A percentile compares a stretch with the other conserved stretches of the same genome.
These are phyloP conservation scores for Sminthurinus signatus DNA, from an alignment of 1,140 invertebrate species.

Conservation along the genomic window DNA sequence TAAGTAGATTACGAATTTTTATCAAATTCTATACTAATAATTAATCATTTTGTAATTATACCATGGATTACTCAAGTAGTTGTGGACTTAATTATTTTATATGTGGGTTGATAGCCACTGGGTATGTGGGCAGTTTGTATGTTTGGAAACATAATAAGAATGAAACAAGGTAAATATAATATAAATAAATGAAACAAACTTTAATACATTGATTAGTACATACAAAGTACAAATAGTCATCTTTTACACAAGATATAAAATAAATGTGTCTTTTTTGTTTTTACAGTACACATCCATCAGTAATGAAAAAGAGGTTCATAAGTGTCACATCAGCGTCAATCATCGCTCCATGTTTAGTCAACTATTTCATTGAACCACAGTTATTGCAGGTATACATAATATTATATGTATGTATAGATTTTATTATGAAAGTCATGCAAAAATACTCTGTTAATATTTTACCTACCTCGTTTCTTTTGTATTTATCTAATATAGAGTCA, in stretches of 20 bases:
- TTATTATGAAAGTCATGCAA: not conserved
- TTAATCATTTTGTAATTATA: too few relatives aligned
- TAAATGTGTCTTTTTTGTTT: not conserved
- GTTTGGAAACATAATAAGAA: slow-evolving; percentile 58
- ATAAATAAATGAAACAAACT: not conserved
- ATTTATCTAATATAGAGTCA: slow-evolving; percentile 17
- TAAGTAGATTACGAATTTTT: too few relatives aligned
- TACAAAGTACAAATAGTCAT: not conserved
- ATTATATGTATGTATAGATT: not conserved
- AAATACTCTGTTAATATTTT: slow-evolving; percentile 2
- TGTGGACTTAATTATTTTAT: not conserved
- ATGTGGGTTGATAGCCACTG: slow-evolving; percentile 54
- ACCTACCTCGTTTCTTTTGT: too few relatives aligned
- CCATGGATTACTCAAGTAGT: not conserved
- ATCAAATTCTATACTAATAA: too few relatives aligned
- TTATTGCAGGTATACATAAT: slow-evolving; percentile 38
- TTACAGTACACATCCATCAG: slow-evolving; percentile 77
- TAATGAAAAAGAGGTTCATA: slow-evolving; percentile 77
- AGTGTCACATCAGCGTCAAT: slow-evolving; percentile 75
- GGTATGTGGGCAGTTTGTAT: slow-evolving; percentile 75
- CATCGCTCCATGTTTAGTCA: slow-evolving; percentile 67
- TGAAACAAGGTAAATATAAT: slow-evolving; percentile 48
- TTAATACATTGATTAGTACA: not conserved
- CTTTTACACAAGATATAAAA: not conserved
- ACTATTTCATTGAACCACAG: slow-evolving; percentile 46